Evolutionary conservation across 2,888 invertebrate genomes (phyloP).

Genomic region (Metacarcinus magister): DNA sequence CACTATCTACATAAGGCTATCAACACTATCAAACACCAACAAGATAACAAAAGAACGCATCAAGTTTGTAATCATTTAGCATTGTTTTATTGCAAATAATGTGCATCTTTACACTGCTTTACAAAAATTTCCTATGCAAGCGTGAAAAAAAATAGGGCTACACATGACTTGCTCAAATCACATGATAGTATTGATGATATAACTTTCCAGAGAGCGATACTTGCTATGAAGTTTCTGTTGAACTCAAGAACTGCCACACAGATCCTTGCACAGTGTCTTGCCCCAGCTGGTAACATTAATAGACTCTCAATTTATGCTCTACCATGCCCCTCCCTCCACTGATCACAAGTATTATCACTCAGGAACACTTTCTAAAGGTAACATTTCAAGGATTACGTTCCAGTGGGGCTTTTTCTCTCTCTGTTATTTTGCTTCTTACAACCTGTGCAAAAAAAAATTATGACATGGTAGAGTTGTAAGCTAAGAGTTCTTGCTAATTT

Average conservation of each 20-base stretch:
- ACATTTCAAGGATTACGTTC: background rate
- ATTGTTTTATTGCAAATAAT: constrained; percentile 80
- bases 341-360: background rate
- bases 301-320: background rate
- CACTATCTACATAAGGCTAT: background rate
- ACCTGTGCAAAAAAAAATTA: background rate
- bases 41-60: constrained; percentile 53
- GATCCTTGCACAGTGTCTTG: background rate
- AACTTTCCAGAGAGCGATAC: background rate
- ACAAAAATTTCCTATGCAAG: constrained; percentile 79
- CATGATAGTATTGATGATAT: background rate
- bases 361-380: background rate
- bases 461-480: background rate
- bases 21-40: background rate
- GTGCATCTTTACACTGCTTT: constrained; percentile 81
- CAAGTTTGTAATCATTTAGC: constrained; percentile 79
- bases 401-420: background rate
- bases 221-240: background rate
- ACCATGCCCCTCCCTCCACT: background rate
- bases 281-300: background rate
- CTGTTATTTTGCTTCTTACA: background rate
- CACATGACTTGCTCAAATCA: constrained; percentile 68
- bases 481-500: background rate
- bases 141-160: constrained; percentile 78
- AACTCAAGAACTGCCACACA: background rate